Percentiles rank a stretch among this genome's conserved stretches.
Conservation (phyloP, 2,797 vertebrate species). For the Dromococcyx pavoninus region DNA sequence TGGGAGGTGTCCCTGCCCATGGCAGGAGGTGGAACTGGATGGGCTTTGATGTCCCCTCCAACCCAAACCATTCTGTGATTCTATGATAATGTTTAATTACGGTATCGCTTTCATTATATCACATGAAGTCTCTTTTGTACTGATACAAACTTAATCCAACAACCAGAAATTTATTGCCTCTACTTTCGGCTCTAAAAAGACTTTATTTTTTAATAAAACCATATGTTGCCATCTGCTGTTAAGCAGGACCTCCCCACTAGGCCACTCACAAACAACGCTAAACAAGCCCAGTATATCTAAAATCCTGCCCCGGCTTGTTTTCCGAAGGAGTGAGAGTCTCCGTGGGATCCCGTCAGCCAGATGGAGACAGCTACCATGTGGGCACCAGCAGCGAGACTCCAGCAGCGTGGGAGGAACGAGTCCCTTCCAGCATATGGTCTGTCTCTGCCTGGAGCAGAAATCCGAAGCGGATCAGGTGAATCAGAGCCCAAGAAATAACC, state of each 20-base stretch:
- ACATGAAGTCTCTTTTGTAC: not conserved
- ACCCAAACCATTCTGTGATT: too few species aligned
- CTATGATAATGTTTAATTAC: not conserved
- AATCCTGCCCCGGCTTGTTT: not conserved
- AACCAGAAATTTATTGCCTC: not conserved
- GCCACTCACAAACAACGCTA: not conserved
- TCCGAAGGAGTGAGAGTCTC: not conserved
- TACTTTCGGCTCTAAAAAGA: not conserved
- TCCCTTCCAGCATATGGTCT: not conserved
- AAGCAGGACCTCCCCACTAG: not conserved
- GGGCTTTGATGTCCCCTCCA: too few species aligned
- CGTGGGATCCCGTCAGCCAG: not conserved
- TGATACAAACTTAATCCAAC: not conserved
- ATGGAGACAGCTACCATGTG: not conserved
- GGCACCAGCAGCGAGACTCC: not conserved
- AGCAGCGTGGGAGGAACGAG: not conserved
- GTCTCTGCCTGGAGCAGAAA: not conserved
- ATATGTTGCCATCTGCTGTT: not conserved
- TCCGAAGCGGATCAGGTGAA: rapidly evolving
- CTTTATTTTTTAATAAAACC: not conserved
- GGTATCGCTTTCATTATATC: too few species aligned
- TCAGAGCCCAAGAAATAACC: not conserved
- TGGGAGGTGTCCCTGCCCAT: too few species aligned
- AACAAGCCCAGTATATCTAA: not conserved
- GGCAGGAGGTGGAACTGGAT: too few species aligned